Evolutionary conservation across 1,140 invertebrate species (phyloP).

Genomic region (Microplitis demolitor): DNA sequence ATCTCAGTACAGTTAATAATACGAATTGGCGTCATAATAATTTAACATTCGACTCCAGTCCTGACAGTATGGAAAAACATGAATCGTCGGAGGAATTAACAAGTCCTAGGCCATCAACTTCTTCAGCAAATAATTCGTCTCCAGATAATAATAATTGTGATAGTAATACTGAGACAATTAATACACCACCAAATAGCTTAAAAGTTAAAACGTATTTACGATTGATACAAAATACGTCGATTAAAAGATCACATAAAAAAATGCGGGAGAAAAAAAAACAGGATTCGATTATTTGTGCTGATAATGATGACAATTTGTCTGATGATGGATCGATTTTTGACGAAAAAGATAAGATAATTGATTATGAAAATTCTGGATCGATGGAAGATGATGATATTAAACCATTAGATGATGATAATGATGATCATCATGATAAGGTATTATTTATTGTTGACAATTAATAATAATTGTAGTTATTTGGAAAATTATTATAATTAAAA

Average conservation of each 20-base stretch:
- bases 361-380: neutral
- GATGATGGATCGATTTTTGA: conserved; percentile 55
- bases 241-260: conserved; percentile 51
- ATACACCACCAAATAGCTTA: conserved; percentile 49
- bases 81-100: conserved; percentile 9
- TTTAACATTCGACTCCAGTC: neutral
- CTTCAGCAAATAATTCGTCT: neutral
- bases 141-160: no score
- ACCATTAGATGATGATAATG: neutral
- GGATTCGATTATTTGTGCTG: neutral
- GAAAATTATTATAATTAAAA: neutral
- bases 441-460: no score
- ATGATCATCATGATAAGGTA: neutral
- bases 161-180: neutral
- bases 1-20: neutral
- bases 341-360: conserved; percentile 23
- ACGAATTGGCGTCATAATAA: neutral
- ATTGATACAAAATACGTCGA: conserved; percentile 44
- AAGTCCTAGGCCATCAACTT: conserved; percentile 38
- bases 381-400: neutral
- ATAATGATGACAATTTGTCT: conserved; percentile 38
- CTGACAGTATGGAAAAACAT: neutral
- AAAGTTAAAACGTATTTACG: conserved; percentile 37
- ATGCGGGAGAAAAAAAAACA: conserved; percentile 41
- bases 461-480: neutral